These are phyloP conservation scores for Edolisoma coerulescens DNA, from an alignment of 2,113 vertebrate species.

Conservation along the genomic window DNA sequence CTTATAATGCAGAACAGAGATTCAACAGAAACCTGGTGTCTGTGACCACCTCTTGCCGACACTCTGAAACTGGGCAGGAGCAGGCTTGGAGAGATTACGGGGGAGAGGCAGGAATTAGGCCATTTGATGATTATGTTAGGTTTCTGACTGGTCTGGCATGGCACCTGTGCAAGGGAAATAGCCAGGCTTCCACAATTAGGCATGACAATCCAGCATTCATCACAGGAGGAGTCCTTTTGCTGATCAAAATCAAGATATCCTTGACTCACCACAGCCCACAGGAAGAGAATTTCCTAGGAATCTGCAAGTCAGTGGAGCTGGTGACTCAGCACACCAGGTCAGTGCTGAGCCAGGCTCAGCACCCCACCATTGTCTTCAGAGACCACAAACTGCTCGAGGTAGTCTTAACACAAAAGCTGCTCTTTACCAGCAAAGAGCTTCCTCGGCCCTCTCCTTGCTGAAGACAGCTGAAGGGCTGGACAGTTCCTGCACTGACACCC, in stretches of 20 bases:
- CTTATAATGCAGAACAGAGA: background rate
- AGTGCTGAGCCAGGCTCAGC: background rate
- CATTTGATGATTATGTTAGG: background rate
- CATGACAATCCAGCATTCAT: background rate
- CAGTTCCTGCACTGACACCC: background rate
- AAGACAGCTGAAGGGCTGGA: background rate
- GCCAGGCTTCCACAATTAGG: background rate
- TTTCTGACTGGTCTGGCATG: background rate
- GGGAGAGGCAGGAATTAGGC: background rate
- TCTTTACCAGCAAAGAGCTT: background rate
- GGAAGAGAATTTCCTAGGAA: background rate
- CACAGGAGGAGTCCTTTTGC: background rate
- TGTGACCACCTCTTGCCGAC: background rate
- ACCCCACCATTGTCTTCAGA: background rate
- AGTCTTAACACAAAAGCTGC: background rate
- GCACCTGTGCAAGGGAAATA: background rate
- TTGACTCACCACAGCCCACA: background rate
- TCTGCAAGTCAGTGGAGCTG: background rate
- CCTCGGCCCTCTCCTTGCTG: background rate
- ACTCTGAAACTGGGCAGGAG: background rate
- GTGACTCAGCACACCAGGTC: background rate
- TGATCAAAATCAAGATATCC: background rate
- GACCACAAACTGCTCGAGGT: fast-evolving
- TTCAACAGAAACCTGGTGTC: background rate
- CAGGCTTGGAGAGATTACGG: background rate